These are phyloP conservation scores for Morone saxatilis DNA, from an alignment of 2,113 vertebrate genomes.

Conservation along the genomic window DNA sequence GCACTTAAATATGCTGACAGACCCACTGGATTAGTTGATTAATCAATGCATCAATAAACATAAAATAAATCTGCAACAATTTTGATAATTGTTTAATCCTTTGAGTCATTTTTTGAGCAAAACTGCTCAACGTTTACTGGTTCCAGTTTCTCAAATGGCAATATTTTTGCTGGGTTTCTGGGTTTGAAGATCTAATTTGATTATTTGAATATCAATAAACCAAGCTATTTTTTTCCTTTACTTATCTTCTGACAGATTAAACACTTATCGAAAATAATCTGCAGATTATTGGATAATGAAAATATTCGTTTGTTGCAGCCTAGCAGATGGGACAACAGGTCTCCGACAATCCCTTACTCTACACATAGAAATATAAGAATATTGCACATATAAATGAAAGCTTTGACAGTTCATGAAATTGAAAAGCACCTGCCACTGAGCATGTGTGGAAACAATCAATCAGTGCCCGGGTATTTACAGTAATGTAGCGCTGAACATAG, in stretches of 20 bases:
- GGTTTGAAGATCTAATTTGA: neutral
- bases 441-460: conserved; percentile 23
- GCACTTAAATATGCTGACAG: too few species aligned
- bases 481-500: neutral
- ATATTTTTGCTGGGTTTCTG: neutral
- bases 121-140: neutral
- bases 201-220: neutral
- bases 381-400: neutral
- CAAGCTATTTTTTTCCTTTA: neutral
- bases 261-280: neutral
- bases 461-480: conserved; percentile 9
- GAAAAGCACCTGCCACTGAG: conserved; percentile 34
- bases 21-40: too few species aligned
- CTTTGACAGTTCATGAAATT: neutral
- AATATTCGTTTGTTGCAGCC: neutral
- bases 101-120: neutral
- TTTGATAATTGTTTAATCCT: neutral
- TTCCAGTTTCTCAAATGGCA: neutral
- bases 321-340: neutral
- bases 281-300: neutral
- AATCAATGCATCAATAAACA: neutral
- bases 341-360: neutral
- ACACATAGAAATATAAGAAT: neutral
- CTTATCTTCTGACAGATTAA: neutral
- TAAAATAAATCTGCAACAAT: neutral